Evolutionary conservation across 1,140 invertebrate genomes (phyloP), one percentile per base, ranked within the genome.

Genomic region (Penaeus vannamei): DNA sequence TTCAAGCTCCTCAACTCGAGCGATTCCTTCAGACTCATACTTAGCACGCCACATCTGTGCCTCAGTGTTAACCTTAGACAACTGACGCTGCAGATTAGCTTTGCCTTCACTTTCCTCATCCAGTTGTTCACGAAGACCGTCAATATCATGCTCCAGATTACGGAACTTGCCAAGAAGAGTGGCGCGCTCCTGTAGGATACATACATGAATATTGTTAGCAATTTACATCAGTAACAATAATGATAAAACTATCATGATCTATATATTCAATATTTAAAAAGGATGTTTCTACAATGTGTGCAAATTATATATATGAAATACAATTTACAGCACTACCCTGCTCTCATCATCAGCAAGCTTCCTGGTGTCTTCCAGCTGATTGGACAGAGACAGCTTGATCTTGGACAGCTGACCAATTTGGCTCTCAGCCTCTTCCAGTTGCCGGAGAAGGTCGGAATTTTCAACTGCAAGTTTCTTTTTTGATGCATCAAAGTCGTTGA

Each of bases 361-460:
- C 60, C 72, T 84, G 32, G 69, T 84, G 60, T 89, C 87, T 23
- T 89, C 87, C 17, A 89, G 60, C 59, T 89, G 87, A 32, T 89
- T 89, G 23, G 87, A 79, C 23, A 89, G 87, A 53, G 90, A 90
- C 32, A 89, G 92, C 90, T 53, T 53, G 53, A 53, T 53, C 17
- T 53, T 53, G 8, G 53, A 53, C 53, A 95, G 92, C 60, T 93
- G 92, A 84, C 93, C 93, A n/a, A 95, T 92, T 81, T 94, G 94
- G 91, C 93, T 94, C 91, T 95, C 95, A 59, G 95, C 94, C 86
- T 95, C 95, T 91, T 95, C 95, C 32, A 95, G 92, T 91, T 94
- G 94, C 17, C 94, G 92, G 86, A 92, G 19, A 95, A 92, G 82
- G 42, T 89, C 87, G 8, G 87, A 26, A 29, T 89, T 89, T 32